Conservation (phyloP, 2,888 invertebrate species). For the Zaprionus bogoriensis region DNA sequence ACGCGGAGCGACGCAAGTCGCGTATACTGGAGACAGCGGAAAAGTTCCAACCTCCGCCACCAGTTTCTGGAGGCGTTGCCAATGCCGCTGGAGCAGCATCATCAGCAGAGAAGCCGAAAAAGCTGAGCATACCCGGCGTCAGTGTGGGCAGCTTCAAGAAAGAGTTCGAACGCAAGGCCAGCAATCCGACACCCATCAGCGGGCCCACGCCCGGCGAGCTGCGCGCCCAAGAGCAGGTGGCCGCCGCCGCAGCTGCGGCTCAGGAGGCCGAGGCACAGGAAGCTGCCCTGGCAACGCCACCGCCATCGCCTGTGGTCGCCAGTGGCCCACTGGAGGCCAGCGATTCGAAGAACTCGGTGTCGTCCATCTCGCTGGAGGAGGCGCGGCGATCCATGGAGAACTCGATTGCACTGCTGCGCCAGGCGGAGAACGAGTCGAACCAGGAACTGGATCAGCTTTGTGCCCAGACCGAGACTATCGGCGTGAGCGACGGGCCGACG, state of each 20-base stretch:
- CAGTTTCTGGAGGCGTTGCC: conserved; percentile 79
- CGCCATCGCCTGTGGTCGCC: conserved; percentile 69
- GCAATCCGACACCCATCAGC: conserved; percentile 83
- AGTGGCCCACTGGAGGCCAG: conserved; percentile 81
- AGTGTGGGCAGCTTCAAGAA: conserved; percentile 94
- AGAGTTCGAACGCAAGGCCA: conserved; percentile 92
- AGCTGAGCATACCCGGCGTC: conserved; percentile 90
- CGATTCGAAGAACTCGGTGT: conserved; percentile 84
- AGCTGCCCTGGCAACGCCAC: conserved; percentile 74
- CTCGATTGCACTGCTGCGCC: conserved; percentile 86
- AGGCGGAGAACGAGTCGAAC: conserved; percentile 82
- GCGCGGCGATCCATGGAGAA: conserved; percentile 85
- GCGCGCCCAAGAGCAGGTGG: conserved; percentile 75
- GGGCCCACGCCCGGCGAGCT: conserved; percentile 81
- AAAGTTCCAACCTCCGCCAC: conserved; percentile 86
- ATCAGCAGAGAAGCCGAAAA: conserved; percentile 88
- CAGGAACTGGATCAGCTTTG: conserved; percentile 83
- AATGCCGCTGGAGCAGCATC: conserved; percentile 12
- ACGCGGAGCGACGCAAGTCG: conserved; percentile 86
- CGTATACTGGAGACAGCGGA: conserved; percentile 88
- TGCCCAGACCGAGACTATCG: conserved; percentile 81
- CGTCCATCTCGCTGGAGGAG: conserved; percentile 85
- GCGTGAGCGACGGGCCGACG: conserved; percentile 68
- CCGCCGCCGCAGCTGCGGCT: conserved; percentile 69
- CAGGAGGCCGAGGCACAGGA: conserved; percentile 54